Evolutionary conservation across 1,140 invertebrate genomes (phyloP).

Genomic region (Ceratina japonica): DNA sequence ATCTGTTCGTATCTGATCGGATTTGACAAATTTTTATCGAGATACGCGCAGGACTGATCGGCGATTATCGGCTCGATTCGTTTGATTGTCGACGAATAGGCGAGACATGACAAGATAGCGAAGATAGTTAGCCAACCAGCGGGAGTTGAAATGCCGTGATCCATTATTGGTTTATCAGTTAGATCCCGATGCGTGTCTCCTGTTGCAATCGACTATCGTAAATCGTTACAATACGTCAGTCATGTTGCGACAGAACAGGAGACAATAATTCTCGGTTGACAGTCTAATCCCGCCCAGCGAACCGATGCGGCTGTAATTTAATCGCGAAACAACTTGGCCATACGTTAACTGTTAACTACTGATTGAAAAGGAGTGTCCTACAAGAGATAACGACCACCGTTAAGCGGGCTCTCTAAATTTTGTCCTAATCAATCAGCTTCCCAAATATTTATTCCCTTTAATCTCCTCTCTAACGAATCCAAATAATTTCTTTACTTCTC

Average conservation of each 20-base stretch:
- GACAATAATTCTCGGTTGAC: constrained; percentile 67
- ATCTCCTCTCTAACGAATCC: no score
- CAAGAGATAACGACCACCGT: constrained; percentile 48
- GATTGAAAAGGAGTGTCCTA: constrained; percentile 56
- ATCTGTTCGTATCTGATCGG: background rate
- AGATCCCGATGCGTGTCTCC: constrained; percentile 41
- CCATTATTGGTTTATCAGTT: constrained; percentile 65
- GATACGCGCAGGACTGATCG: background rate
- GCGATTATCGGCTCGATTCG: background rate
- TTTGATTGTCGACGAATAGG: constrained; percentile 50
- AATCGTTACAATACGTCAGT: constrained; percentile 68
- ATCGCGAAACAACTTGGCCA: constrained; percentile 63
- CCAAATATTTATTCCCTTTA: no score
- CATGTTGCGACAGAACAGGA: constrained; percentile 52
- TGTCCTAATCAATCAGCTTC: no score
- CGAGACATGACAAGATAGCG: constrained; percentile 1
- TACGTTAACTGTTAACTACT: constrained; percentile 54
- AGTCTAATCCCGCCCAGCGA: constrained; percentile 64
- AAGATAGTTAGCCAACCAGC: no score
- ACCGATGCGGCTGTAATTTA: constrained; percentile 66
- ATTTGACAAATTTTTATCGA: background rate
- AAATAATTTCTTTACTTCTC: no score
- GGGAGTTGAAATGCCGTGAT: constrained; percentile 51
- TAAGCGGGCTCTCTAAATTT: background rate
- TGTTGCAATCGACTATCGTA: constrained; percentile 67